phyloP scores from a whole-genome alignment of 2,113 vertebrate species.

The Monopterus albus region DNA sequence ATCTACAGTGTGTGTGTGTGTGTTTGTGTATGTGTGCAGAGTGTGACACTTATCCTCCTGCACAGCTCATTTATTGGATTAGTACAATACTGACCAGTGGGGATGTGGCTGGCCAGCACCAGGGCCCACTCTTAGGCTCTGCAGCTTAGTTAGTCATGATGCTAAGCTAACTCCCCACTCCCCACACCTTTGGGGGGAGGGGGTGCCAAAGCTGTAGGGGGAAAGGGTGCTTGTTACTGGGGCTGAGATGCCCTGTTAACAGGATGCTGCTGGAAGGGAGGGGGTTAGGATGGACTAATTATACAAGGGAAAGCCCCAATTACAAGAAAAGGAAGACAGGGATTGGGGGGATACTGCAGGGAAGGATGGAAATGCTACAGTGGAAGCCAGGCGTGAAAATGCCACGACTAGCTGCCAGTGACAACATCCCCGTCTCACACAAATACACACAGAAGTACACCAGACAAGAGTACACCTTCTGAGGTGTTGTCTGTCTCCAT shows the following conservation, averaged over 20 bases:
- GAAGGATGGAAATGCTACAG: constrained; percentile 50
- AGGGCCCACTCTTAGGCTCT: constrained; percentile 65
- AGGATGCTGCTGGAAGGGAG: constrained; percentile 54
- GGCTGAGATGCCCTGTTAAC: constrained; percentile 59
- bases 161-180: constrained; percentile 71
- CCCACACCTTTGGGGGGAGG: constrained; percentile 36
- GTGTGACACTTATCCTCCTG: constrained; percentile 73
- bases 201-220: constrained; percentile 38
- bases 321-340: constrained; percentile 63
- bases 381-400: constrained; percentile 74
- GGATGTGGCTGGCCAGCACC: constrained; percentile 71
- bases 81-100: constrained; percentile 76
- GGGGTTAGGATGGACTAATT: constrained; percentile 65
- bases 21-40: constrained; percentile 19
- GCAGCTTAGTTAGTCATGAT: constrained; percentile 65
- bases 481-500: constrained; percentile 65
- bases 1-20: constrained; percentile 33
- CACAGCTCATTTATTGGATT: constrained; percentile 80
- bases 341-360: constrained; percentile 46
- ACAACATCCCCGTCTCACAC: constrained; percentile 49
- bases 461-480: constrained; percentile 55
- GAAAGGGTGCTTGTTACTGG: constrained; percentile 70
- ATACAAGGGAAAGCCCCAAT: constrained; percentile 75
- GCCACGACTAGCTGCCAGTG: constrained; percentile 79
- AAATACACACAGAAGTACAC: constrained; percentile 36